Percentiles rank a stretch among this genome's conserved stretches.
Evolutionary conservation across 2,797 vertebrate species (phyloP).

Genomic region (Syndactyla subalaris): DNA sequence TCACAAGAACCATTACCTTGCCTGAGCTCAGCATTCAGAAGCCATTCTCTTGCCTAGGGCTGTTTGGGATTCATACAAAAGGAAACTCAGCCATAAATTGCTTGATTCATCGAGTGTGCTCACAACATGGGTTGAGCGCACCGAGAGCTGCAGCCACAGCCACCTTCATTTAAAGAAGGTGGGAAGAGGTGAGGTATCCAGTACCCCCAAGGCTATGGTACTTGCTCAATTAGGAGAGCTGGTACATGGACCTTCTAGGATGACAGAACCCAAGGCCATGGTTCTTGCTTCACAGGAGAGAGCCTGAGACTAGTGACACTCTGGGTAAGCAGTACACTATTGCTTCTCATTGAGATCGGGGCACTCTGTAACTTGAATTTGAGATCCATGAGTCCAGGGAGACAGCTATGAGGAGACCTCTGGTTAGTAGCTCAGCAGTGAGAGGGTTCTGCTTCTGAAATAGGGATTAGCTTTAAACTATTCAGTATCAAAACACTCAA

Average conservation of each 20-base stretch:
- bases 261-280: not conserved
- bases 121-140: fast-evolving
- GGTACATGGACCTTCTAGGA: not conserved
- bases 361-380: not conserved
- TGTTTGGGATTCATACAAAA: not conserved
- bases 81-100: not conserved
- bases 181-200: not conserved
- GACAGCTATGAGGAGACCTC: not conserved
- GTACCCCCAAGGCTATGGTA: not conserved
- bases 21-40: not conserved
- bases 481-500: not conserved
- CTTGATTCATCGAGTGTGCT: not conserved
- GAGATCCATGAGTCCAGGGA: not conserved
- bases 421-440: not conserved
- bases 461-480: not conserved
- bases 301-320: not conserved
- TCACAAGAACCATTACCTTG: not conserved
- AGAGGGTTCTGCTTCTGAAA: not conserved
- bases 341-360: fast-evolving
- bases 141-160: not conserved
- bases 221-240: not conserved
- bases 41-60: not conserved
- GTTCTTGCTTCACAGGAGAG: not conserved
- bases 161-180: not conserved
- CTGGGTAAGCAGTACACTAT: not conserved